These are phyloP conservation scores for Stenoptilia bipunctidactyla DNA, from an alignment of 2,888 invertebrate genomes.

Conservation along the genomic window DNA sequence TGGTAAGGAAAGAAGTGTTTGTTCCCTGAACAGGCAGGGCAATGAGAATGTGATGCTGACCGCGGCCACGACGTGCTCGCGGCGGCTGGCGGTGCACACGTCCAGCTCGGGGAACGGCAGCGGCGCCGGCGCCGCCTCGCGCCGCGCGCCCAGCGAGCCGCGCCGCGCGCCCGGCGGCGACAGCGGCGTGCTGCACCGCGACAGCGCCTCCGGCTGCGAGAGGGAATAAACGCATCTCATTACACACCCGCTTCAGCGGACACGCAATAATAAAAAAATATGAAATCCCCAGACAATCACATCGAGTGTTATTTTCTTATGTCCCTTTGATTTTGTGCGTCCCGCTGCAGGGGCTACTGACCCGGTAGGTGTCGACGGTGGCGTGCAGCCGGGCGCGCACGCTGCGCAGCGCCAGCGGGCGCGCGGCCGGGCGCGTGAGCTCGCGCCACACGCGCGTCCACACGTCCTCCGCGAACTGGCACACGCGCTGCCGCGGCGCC, in stretches of 20 bases:
- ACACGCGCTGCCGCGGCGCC: slow-evolving; percentile 85
- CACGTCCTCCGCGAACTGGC: slow-evolving; percentile 85
- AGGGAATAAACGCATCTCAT: too few relatives aligned
- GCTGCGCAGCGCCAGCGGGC: slow-evolving; percentile 73
- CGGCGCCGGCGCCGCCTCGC: slow-evolving; percentile 50
- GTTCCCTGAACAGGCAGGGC: too few relatives aligned
- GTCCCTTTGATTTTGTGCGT: too few relatives aligned
- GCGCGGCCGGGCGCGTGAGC: slow-evolving; percentile 53
- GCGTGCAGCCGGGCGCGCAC: slow-evolving; percentile 84
- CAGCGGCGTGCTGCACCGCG: slow-evolving; percentile 86
- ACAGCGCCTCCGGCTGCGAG: slow-evolving; percentile 82
- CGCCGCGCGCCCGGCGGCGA: slow-evolving; percentile 74
- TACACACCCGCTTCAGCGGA: too few relatives aligned
- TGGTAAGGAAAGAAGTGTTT: too few relatives aligned
- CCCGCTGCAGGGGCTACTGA: slow-evolving; percentile 20
- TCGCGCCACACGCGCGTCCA: slow-evolving; percentile 88
- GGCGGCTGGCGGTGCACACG: slow-evolving; percentile 88
- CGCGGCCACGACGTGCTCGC: slow-evolving; percentile 90
- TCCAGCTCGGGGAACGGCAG: slow-evolving; percentile 87
- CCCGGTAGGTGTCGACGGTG: slow-evolving; percentile 86
- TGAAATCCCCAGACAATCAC: too few relatives aligned
- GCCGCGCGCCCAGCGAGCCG: slow-evolving; percentile 26
- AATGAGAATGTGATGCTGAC: too few relatives aligned
- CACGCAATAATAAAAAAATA: too few relatives aligned
- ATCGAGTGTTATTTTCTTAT: too few relatives aligned